Evolutionary conservation across 2,888 invertebrate genomes (phyloP).

Genomic region (Leptinotarsa rubiginosa): DNA sequence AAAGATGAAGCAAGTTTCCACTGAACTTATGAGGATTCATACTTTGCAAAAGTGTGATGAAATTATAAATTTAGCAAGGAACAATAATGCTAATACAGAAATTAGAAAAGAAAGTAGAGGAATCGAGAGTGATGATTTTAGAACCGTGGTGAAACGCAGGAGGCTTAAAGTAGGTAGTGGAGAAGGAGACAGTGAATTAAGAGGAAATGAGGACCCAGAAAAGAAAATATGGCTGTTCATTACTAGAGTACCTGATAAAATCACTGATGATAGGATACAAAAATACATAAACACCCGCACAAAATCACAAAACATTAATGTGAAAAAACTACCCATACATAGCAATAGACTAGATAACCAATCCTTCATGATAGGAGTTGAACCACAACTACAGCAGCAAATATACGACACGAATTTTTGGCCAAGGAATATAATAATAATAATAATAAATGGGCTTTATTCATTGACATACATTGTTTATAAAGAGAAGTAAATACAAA

Average conservation of each 20-base stretch:
- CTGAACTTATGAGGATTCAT: slow-evolving; percentile 5
- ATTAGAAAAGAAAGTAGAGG: not conserved
- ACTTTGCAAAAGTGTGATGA: slow-evolving; percentile 13
- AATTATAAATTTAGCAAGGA: slow-evolving; percentile 8
- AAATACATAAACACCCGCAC: not conserved
- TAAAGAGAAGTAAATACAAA: too few species aligned
- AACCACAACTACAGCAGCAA: slow-evolving; percentile 15
- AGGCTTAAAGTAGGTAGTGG: not conserved
- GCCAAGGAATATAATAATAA: too few species aligned
- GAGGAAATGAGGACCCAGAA: not conserved
- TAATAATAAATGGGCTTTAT: too few species aligned
- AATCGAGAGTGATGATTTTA: not conserved
- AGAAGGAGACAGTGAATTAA: not conserved
- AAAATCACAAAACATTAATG: slow-evolving; percentile 8
- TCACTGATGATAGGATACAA: not conserved
- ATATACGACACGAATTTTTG: too few species aligned
- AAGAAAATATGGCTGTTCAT: not conserved
- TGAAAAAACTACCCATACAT: slow-evolving; percentile 13
- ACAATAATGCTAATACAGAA: slow-evolving; percentile 4
- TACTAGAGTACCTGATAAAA: slow-evolving; percentile 6
- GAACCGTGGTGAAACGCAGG: not conserved
- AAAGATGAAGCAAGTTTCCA: slow-evolving; percentile 4
- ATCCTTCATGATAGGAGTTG: slow-evolving; percentile 18
- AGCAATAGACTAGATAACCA: slow-evolving; percentile 17
- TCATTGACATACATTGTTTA: too few species aligned